Evolutionary conservation across 1,140 invertebrate genomes (phyloP).

Genomic region (Drosophila kurseongensis): DNA sequence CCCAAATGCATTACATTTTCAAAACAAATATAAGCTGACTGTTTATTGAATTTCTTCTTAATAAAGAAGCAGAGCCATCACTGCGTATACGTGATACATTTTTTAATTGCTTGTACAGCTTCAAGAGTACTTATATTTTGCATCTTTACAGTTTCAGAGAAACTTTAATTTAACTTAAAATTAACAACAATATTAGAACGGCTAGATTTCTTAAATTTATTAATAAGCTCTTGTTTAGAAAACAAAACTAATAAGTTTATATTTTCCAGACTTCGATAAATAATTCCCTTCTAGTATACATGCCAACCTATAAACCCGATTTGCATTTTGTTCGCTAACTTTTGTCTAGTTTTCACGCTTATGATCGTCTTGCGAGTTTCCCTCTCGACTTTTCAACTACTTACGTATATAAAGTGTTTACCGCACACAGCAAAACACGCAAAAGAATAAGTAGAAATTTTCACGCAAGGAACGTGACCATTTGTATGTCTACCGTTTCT

Average conservation of each 20-base stretch:
- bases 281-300: conserved; percentile 1
- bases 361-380: conserved; percentile 13
- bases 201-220: too few species aligned
- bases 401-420: conserved; percentile 44
- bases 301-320: conserved; percentile 6
- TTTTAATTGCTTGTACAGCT: too few species aligned
- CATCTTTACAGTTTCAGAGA: too few species aligned
- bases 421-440: conserved; percentile 8
- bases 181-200: too few species aligned
- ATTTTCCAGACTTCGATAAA: too few species aligned
- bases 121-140: too few species aligned
- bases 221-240: not conserved
- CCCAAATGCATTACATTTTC: too few species aligned
- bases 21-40: too few species aligned
- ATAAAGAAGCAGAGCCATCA: too few species aligned
- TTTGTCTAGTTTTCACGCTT: conserved; percentile 16
- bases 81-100: too few species aligned
- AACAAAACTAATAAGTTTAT: not conserved
- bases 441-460: conserved; percentile 25
- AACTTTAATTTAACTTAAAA: too few species aligned
- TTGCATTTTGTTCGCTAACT: conserved; percentile 19
- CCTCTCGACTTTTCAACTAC: conserved; percentile 37
- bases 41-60: too few species aligned
- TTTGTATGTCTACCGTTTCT: conserved; percentile 41
- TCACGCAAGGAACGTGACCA: conserved; percentile 64